phyloP scores from a whole-genome alignment of 2,797 vertebrate species.

The Falco cherrug region DNA sequence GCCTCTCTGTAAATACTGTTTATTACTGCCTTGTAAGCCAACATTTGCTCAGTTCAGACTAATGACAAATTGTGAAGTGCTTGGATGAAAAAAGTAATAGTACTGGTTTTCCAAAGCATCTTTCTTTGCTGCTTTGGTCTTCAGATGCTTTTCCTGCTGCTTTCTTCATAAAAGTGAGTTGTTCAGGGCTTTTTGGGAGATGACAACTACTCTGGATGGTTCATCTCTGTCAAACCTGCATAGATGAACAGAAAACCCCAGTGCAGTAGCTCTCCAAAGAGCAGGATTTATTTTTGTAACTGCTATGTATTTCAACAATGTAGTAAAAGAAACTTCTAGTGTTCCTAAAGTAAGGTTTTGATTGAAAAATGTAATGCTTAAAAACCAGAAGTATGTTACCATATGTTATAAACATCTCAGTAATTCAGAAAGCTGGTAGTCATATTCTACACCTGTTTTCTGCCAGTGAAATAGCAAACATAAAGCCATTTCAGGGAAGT shows the following conservation, averaged over 20 bases:
- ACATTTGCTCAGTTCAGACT: background rate
- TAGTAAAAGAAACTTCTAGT: conserved; percentile 4
- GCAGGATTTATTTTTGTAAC: conserved; percentile 1
- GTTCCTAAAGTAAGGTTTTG: background rate
- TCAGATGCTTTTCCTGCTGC: background rate
- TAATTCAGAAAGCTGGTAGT: background rate
- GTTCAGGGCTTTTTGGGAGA: background rate
- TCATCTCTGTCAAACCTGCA: background rate
- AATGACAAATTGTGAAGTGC: background rate
- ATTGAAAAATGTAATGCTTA: conserved; percentile 46
- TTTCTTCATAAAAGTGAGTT: background rate
- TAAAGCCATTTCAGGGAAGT: background rate
- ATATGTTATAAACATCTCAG: conserved; percentile 51
- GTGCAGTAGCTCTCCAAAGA: background rate
- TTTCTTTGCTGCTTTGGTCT: background rate
- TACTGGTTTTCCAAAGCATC: background rate
- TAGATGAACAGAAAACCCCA: background rate
- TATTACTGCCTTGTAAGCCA: background rate
- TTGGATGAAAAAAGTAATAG: background rate
- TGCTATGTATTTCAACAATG: background rate
- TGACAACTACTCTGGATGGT: background rate
- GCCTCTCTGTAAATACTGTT: background rate
- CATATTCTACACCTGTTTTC: background rate
- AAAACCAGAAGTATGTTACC: conserved; percentile 32
- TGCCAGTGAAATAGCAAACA: background rate